Base-by-base conservation (phyloP, 1,140 invertebrate species). In the Drosophila auraria region DNA sequence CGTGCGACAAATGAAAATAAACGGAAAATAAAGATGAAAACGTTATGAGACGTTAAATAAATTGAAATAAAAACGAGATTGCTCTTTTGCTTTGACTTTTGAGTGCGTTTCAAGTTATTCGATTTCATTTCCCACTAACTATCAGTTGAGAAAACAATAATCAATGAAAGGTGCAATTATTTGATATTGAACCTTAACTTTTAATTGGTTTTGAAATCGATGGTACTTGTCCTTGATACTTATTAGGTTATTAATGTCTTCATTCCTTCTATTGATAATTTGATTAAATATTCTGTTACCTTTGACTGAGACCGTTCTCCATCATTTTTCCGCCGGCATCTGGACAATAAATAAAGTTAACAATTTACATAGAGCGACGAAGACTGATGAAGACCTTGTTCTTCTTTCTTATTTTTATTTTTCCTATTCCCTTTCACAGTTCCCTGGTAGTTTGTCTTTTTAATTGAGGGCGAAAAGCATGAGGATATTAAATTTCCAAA, bases 401-500 rank as follows among this genome's bases (percentile, higher is more conserved):
- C 30, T 8, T 14, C 14, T 23, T 7, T 17, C 20, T 38, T 56
- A n/a, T n/a, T 42, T 15, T 6, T 42, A 58, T 12, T 61, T 44
- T 17, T 9, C 25, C 23, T 30, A n/a, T 27, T 61, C 30, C 12
- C 17, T 20, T 42, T 57, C 15, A 30, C 30, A 30, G 27, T 63
- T 62, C 14, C 45, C 14, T 63, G 45, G 12, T 25, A 65, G 65
- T 74, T 71, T 61, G 36, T 59, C 30, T 25, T 60, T 59, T 60
- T 73, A 73, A 73, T 72, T 71, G 70, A 60, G 57, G 27, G 12
- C 33, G 30, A 36, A 49, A 68, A 57, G 30, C 44, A 36, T 62
- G 57, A 45, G n/a, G 63, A 66, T 66, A 66, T 66, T 66, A 38
- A 45, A 66, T 66, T 64, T 66, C 64, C 58, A 27, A 47, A 66